These are phyloP conservation scores for Vollenhovia emeryi DNA, from an alignment of 1,140 invertebrate species.

Conservation along the genomic window DNA sequence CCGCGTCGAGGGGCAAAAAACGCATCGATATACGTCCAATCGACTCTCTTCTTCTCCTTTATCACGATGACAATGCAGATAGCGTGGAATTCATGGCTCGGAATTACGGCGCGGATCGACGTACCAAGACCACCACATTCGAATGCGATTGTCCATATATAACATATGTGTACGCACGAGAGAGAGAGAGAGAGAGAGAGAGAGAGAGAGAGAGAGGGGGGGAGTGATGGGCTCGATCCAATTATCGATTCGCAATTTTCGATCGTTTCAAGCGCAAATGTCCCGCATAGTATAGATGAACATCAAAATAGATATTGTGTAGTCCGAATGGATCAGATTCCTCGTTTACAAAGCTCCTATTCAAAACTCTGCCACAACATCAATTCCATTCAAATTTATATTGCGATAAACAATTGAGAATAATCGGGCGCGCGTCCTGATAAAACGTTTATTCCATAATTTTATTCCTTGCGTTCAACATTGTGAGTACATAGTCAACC, in stretches of 20 bases:
- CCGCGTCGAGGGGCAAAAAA: background rate
- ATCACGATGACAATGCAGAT: slow-evolving; percentile 67
- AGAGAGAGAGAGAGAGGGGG: background rate
- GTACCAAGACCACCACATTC: slow-evolving; percentile 14
- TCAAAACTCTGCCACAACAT: slow-evolving; percentile 35
- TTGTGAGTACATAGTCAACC: background rate
- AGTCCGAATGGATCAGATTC: slow-evolving; percentile 42
- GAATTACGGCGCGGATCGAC: slow-evolving; percentile 46
- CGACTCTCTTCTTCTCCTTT: slow-evolving; percentile 52
- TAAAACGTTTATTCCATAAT: slow-evolving; percentile 28
- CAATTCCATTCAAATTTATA: slow-evolving; percentile 41
- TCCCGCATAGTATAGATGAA: slow-evolving; percentile 41
- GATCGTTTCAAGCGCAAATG: slow-evolving; percentile 55
- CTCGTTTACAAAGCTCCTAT: slow-evolving; percentile 38
- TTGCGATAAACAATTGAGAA: slow-evolving; percentile 49
- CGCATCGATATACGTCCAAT: slow-evolving; percentile 46
- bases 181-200: background rate
- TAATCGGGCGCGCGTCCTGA: slow-evolving; percentile 16
- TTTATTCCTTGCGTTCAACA: background rate
- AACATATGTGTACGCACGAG: background rate
- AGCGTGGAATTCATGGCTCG: slow-evolving; percentile 53
- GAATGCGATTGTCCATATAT: background rate
- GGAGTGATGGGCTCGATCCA: slow-evolving; percentile 40
- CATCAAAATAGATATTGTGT: slow-evolving; percentile 50
- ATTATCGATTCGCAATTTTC: slow-evolving; percentile 58